Evolutionary conservation across 53 echinoderm and acorn worm species (phyloP).

Genomic region (Henricia sp.): DNA sequence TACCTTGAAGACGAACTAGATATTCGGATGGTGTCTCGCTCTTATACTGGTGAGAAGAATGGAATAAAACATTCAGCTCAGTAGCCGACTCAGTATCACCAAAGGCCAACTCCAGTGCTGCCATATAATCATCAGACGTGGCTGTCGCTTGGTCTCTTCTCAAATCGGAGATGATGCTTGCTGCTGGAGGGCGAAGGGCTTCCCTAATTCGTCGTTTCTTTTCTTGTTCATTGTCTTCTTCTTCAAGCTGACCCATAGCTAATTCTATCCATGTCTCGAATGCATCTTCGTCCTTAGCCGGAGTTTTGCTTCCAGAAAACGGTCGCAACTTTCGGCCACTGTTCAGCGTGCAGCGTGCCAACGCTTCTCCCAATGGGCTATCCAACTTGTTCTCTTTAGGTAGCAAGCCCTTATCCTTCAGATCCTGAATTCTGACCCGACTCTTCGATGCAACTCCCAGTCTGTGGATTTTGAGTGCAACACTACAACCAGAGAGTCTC

Average conservation of each 20-base stretch:
- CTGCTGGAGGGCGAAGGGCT: slow-evolving; percentile 27
- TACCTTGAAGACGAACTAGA: slow-evolving; percentile 31
- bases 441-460: background rate
- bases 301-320: slow-evolving; percentile 35
- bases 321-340: slow-evolving; percentile 49
- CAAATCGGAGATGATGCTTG: slow-evolving; percentile 29
- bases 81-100: slow-evolving; percentile 63
- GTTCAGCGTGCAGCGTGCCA: background rate
- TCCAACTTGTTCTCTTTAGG: background rate
- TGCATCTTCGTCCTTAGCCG: slow-evolving; percentile 59
- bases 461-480: background rate
- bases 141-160: slow-evolving; percentile 44
- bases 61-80: slow-evolving; percentile 61
- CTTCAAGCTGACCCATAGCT: slow-evolving; percentile 63
- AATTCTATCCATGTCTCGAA: slow-evolving; percentile 64
- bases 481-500: background rate
- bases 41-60: slow-evolving; percentile 36
- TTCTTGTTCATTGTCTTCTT: slow-evolving; percentile 9
- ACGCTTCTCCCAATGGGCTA: background rate
- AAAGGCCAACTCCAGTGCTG: slow-evolving; percentile 66
- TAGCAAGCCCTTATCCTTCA: background rate
- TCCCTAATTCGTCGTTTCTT: background rate
- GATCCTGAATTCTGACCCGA: background rate
- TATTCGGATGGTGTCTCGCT: slow-evolving; percentile 43
- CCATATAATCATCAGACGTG: slow-evolving; percentile 55